Evolutionary conservation across 92 coral and sea anemone species (phyloP).

Genomic region (Paragorgia papillata): DNA sequence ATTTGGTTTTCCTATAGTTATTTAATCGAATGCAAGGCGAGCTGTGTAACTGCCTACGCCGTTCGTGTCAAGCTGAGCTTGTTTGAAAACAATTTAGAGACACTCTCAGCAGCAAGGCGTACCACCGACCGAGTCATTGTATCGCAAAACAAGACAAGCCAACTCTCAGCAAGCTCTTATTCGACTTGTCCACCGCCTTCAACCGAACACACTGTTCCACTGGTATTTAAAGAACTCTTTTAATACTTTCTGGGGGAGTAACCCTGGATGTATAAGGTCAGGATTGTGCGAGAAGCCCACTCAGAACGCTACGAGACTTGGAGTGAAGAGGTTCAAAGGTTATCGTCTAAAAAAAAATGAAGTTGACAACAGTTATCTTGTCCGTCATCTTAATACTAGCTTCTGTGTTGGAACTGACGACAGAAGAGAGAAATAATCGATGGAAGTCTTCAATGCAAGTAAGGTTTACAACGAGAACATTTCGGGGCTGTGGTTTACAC

Average conservation of each 20-base stretch:
- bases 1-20: not conserved
- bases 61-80: not conserved
- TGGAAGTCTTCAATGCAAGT: constrained; percentile 12
- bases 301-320: not conserved
- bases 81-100: constrained; percentile 23
- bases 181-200: not conserved
- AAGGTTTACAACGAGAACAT: not conserved
- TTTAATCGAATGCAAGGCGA: not conserved
- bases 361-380: not conserved
- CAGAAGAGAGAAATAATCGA: constrained; percentile 14
- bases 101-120: not conserved
- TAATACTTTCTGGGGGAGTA: not conserved
- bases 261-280: not conserved
- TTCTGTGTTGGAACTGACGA: not conserved
- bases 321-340: constrained; percentile 1
- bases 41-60: not conserved
- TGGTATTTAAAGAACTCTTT: not conserved
- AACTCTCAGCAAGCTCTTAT: not conserved
- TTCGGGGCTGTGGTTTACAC: too few relatives aligned
- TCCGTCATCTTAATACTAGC: not conserved
- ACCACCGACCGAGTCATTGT: constrained; percentile 24
- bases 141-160: not conserved
- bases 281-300: not conserved
- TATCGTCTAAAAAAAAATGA: constrained; percentile 4
- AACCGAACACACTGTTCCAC: not conserved